phyloP scores from a whole-genome alignment of 2,113 vertebrate species.

The Syrmaticus mikado region DNA sequence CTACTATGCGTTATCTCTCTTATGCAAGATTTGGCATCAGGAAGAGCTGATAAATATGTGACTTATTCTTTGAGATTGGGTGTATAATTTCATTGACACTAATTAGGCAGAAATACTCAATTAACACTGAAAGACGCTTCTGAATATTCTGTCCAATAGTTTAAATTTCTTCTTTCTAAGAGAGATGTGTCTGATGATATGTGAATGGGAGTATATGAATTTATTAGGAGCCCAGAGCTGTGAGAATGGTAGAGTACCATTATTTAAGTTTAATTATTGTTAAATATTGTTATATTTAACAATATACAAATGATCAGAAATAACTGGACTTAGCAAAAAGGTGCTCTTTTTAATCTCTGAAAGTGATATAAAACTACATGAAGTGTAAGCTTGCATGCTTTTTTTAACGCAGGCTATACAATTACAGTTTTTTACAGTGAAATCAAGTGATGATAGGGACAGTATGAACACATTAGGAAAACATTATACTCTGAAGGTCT shows the following conservation, averaged over 20 bases:
- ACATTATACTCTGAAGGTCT: neutral
- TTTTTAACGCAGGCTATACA: neutral
- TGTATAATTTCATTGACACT: neutral
- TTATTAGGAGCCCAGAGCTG: neutral
- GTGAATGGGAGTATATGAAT: neutral
- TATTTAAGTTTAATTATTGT: neutral
- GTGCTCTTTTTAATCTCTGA: neutral
- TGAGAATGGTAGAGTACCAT: neutral
- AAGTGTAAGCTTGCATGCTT: neutral
- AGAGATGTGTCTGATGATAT: neutral
- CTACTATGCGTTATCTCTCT: neutral
- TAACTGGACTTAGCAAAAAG: neutral
- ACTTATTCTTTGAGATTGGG: neutral
- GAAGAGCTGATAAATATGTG: neutral
- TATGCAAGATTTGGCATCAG: neutral
- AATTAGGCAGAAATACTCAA: slow-evolving; percentile 2
- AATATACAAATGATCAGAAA: neutral
- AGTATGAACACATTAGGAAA: neutral
- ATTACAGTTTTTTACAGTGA: neutral
- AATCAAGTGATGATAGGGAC: neutral
- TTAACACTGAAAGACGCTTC: neutral
- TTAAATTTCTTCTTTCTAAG: neutral
- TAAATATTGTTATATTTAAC: too few relatives aligned
- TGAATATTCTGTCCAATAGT: neutral
- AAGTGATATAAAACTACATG: neutral